These are phyloP conservation scores for Propithecus perrieri DNA, from an alignment of 2,797 vertebrate genomes.

Conservation along the genomic window DNA sequence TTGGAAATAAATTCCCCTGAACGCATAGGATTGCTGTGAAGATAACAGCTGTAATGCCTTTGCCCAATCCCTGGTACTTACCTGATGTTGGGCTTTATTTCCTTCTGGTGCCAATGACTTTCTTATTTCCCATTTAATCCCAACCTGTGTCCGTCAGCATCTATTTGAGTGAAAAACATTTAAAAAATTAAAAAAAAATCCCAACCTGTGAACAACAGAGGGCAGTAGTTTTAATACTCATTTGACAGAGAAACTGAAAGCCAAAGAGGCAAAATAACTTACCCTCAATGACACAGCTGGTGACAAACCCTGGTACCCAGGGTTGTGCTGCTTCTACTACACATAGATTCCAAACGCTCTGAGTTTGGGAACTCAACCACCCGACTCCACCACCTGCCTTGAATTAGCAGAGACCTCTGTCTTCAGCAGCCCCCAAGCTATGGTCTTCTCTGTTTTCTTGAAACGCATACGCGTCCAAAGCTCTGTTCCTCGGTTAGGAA, in stretches of 20 bases:
- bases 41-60: neutral
- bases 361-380: neutral
- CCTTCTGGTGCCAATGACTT: neutral
- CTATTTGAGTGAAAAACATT: neutral
- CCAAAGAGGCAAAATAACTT: neutral
- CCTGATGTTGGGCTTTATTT: neutral
- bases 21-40: neutral
- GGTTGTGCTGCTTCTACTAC: no score
- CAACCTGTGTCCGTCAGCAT: neutral
- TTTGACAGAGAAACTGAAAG: slow-evolving; percentile 6
- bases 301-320: neutral
- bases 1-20: neutral
- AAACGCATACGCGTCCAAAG: neutral
- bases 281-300: neutral
- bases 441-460: neutral
- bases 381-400: neutral
- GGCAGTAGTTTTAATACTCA: neutral
- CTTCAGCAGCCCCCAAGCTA: neutral
- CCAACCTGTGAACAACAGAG: neutral
- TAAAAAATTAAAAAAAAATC: neutral
- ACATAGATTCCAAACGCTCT: accelerated
- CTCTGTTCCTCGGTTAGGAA: neutral
- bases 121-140: neutral
- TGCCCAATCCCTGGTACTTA: neutral
- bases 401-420: neutral